These are phyloP conservation scores for Phragmatobia fuliginosa DNA, from an alignment of 2,888 invertebrate species.

Conservation along the genomic window DNA sequence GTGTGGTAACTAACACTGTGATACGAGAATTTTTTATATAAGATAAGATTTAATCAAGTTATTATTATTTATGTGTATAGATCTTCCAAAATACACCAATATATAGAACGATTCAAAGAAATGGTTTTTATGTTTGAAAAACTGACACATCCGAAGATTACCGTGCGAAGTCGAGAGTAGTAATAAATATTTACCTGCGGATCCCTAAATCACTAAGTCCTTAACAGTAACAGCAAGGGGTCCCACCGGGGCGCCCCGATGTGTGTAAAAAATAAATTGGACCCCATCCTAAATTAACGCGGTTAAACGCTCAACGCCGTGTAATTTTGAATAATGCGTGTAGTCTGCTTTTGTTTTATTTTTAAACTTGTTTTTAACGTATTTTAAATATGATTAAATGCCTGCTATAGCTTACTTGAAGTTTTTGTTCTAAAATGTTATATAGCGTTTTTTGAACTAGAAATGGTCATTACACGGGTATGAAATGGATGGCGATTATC, in stretches of 20 bases:
- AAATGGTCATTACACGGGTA: too few relatives aligned
- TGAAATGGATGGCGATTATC: too few relatives aligned
- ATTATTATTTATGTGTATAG: too few relatives aligned
- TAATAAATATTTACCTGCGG: constrained; percentile 7
- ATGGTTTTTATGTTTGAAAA: too few relatives aligned
- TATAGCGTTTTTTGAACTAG: too few relatives aligned
- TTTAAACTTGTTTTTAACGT: constrained; percentile 13
- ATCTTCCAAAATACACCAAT: too few relatives aligned
- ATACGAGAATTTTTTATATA: too few relatives aligned
- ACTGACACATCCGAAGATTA: too few relatives aligned
- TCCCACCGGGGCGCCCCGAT: constrained; percentile 66
- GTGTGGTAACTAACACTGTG: too few relatives aligned
- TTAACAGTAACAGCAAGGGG: constrained; percentile 41
- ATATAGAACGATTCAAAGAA: too few relatives aligned
- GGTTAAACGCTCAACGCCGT: constrained; percentile 30
- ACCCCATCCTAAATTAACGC: constrained; percentile 32
- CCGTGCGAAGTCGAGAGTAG: too few relatives aligned
- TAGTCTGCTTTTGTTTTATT: constrained; percentile 43
- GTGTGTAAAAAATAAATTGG: constrained; percentile 70
- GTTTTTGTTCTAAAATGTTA: neutral
- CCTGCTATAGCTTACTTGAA: neutral
- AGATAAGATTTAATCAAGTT: too few relatives aligned
- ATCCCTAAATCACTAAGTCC: constrained; percentile 36
- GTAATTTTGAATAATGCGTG: constrained; percentile 50
- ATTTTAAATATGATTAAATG: constrained; percentile 9